These are phyloP conservation scores for Bubo blakistoni DNA, from an alignment of 2,113 vertebrate species.

Conservation along the genomic window DNA sequence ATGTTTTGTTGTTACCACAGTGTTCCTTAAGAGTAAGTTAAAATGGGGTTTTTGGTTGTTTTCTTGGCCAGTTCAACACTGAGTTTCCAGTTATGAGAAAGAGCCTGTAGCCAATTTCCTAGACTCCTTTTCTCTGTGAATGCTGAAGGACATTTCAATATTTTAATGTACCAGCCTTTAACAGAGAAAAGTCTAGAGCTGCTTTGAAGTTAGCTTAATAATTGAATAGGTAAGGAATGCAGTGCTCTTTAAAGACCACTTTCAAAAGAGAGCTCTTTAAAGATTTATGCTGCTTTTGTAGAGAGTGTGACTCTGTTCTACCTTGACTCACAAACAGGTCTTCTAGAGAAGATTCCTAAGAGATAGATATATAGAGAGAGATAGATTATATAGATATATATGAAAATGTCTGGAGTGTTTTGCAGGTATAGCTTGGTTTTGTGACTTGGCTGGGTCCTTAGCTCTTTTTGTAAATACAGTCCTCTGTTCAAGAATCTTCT, in stretches of 20 bases:
- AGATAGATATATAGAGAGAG: too few species aligned
- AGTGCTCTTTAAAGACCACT: neutral
- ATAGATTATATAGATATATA: neutral
- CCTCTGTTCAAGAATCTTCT: neutral
- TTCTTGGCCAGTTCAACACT: neutral
- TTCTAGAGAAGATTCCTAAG: neutral
- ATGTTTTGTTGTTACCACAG: neutral
- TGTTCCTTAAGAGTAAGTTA: neutral
- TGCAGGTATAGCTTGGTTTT: neutral
- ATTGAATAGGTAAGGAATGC: neutral
- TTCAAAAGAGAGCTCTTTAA: neutral
- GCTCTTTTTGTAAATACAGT: neutral
- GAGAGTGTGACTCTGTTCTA: neutral
- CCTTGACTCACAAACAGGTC: neutral
- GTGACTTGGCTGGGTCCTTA: neutral
- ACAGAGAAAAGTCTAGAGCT: neutral
- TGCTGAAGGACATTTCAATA: neutral
- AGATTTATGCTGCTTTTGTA: neutral
- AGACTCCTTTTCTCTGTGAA: neutral
- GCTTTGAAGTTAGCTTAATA: neutral
- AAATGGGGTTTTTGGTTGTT: neutral
- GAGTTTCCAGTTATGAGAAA: neutral
- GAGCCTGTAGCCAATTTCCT: neutral
- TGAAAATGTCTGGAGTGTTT: neutral
- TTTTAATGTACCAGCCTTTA: neutral